phyloP scores from a whole-genome alignment of 1,140 invertebrate genomes.

The Heliconius hermathena region DNA sequence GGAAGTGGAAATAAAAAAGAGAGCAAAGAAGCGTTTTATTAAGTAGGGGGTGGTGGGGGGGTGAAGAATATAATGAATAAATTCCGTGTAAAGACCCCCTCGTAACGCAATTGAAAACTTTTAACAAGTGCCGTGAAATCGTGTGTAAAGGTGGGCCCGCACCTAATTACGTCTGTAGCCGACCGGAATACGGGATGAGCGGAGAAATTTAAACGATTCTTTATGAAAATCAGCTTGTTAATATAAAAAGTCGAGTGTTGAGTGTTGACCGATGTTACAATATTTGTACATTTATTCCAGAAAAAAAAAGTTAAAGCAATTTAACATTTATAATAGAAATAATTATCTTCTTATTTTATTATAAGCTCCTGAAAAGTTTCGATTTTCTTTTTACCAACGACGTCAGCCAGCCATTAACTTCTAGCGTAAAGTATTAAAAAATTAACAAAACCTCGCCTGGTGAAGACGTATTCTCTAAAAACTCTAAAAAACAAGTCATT shows the following conservation, averaged over 20 bases:
- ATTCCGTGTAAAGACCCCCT: constrained; percentile 70
- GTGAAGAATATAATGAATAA: constrained; percentile 77
- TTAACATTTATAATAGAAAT: constrained; percentile 13
- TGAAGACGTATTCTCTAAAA: constrained; percentile 76
- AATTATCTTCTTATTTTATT: constrained; percentile 13
- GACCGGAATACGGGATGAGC: constrained; percentile 73
- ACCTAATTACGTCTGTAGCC: constrained; percentile 71
- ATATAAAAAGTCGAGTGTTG: constrained; percentile 59
- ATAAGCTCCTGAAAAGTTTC: background rate
- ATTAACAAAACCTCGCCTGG: constrained; percentile 74
- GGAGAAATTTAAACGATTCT: constrained; percentile 69
- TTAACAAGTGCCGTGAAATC: constrained; percentile 80
- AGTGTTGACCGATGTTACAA: constrained; percentile 52
- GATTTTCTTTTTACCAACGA: background rate
- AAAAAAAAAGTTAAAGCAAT: constrained; percentile 2
- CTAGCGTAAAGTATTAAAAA: constrained; percentile 60
- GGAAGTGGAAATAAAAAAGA: constrained; percentile 58
- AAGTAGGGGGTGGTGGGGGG: constrained; percentile 58
- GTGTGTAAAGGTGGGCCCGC: constrained; percentile 77
- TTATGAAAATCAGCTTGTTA: constrained; percentile 74
- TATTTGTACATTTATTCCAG: constrained; percentile 5
- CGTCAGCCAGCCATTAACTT: constrained; percentile 65
- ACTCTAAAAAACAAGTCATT: constrained; percentile 81
- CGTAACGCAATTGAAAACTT: constrained; percentile 81
- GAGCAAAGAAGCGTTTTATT: constrained; percentile 76